Conservation (phyloP, 2,888 invertebrate genomes). For the Stenoptilia bipunctidactyla region DNA sequence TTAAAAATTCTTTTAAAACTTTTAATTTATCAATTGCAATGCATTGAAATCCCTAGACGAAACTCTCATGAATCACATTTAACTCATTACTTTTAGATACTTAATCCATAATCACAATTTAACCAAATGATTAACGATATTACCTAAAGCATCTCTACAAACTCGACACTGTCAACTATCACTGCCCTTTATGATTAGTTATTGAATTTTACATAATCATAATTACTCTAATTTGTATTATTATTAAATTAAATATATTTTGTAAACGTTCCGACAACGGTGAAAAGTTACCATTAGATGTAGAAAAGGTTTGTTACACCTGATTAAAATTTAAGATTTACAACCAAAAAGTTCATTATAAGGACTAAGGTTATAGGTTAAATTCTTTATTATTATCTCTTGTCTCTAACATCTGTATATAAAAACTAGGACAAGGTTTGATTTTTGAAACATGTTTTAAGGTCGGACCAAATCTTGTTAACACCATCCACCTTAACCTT, state of each 20-base stretch:
- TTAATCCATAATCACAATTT: conserved; percentile 1
- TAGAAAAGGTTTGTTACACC: conserved; percentile 45
- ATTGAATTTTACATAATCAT: conserved; percentile 12
- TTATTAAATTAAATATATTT: no score
- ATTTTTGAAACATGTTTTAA: no score
- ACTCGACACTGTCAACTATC: conserved; percentile 42
- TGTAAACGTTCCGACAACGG: conserved; percentile 65
- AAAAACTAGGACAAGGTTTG: no score
- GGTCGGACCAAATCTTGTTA: no score
- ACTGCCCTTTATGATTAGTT: conserved; percentile 47
- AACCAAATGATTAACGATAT: no score
- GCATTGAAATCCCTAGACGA: no score
- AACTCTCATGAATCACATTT: conserved; percentile 8
- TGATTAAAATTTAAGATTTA: conserved; percentile 53
- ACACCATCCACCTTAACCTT: no score
- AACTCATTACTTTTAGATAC: no score
- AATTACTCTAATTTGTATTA: conserved; percentile 16
- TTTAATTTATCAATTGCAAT: no score
- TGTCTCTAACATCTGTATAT: not conserved
- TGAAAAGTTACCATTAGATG: conserved; percentile 66
- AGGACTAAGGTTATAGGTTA: conserved; percentile 62
- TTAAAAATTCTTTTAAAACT: no score
- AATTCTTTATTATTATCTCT: not conserved
- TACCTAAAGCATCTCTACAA: conserved; percentile 9
- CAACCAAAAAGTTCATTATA: conserved; percentile 71